Base-by-base conservation (phyloP, 2,888 invertebrate genomes). In the Dynastes maya region DNA sequence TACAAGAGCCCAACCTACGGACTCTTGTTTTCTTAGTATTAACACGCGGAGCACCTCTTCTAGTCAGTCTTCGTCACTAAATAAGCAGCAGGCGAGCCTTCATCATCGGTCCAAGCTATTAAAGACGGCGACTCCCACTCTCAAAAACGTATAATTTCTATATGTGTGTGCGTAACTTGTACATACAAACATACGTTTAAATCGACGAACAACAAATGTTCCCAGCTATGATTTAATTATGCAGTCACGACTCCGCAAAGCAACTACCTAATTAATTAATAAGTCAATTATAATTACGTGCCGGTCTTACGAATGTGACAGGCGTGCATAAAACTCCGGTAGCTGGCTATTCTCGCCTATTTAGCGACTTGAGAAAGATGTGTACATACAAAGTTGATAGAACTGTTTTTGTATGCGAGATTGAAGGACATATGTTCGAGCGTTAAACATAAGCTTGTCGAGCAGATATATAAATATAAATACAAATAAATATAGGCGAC, bases 191-290 rank as follows among this genome's bases (percentile, higher is more conserved):
- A 27, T 9, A 11, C 45, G 45, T 45, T 9, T 9, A 8, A 8
- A 45, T 45, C 45, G 45, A 45, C 45, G 45, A 45, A 45, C 45
- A 45, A 45, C 45, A 45, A 45, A 45, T 45, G 45, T 45, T 45
- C 51, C 32, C 29, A 32, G 37, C 72, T 53, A 72, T 55, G 72
- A 72, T 72, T 72, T 72, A 72, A 72, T 72, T 72, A 72, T 72
- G 37, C 58, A 37, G 72, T 72, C 72, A 58, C 71, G 71, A 71
- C 37, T 72, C 58, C 58, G 72, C 58, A 72, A 67, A 67, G 55
- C 58, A 40, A 72, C 58, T 72, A 72, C 40, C 72, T 58, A 72
- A 72, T 72, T 72, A 72, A 72, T 72, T 72, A 72, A 72, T 72
- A 72, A 72, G 72, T 72, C 58, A 55, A 72, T 72, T 37, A 58